These are phyloP conservation scores for Tineola bisselliella DNA, from an alignment of 2,888 invertebrate species.

Conservation along the genomic window DNA sequence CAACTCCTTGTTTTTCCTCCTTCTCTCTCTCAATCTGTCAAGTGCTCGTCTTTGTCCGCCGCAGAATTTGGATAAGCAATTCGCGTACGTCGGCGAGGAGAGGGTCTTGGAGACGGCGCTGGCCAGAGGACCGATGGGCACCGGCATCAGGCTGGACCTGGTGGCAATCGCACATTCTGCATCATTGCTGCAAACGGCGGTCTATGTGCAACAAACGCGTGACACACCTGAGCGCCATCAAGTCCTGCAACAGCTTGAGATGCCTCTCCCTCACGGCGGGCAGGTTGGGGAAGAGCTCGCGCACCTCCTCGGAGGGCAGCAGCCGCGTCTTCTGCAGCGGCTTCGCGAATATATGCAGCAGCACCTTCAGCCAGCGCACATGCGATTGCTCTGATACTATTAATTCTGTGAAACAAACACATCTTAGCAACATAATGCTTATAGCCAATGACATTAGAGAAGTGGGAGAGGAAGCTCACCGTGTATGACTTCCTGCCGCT, in stretches of 20 bases:
- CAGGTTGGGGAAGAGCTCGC: conserved; percentile 85
- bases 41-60: conserved; percentile 88
- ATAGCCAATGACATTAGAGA: no score
- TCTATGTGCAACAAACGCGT: no score
- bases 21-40: conserved; percentile 78
- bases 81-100: conserved; percentile 69
- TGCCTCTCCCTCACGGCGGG: conserved; percentile 75
- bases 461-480: conserved; percentile 44
- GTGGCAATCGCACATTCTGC: no score
- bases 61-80: conserved; percentile 76
- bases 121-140: not conserved
- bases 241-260: conserved; percentile 38
- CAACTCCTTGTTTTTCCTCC: conserved; percentile 83
- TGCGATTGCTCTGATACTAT: conserved; percentile 90
- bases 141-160: not conserved
- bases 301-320: conserved; percentile 78
- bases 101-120: conserved; percentile 23
- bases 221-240: conserved; percentile 30
- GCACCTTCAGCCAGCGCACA: conserved; percentile 86
- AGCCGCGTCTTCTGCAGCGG: conserved; percentile 76
- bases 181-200: no score
- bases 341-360: conserved; percentile 83
- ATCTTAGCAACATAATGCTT: no score
- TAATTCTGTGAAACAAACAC: conserved; percentile 61
- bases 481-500: conserved; percentile 61